phyloP scores from a whole-genome alignment of 2,888 invertebrate genomes.

The Drosophila antonietae region DNA sequence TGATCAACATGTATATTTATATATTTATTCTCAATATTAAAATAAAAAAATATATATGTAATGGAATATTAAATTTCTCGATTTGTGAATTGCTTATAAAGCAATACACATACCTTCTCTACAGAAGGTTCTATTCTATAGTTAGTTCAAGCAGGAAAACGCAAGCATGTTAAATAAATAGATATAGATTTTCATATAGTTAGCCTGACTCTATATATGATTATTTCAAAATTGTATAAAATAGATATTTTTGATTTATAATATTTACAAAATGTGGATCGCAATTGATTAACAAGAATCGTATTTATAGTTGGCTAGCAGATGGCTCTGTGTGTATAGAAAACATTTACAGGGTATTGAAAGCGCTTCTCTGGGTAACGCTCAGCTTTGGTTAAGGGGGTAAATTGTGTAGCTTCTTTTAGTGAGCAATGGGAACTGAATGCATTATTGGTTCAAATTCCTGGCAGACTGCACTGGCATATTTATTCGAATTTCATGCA shows the following conservation, averaged over 20 bases:
- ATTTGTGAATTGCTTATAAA: background rate
- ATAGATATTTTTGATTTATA: background rate
- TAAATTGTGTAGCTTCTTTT: slow-evolving; percentile 22
- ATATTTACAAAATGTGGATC: background rate
- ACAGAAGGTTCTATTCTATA: background rate
- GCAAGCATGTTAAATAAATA: background rate
- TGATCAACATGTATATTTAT: background rate
- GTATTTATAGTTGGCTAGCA: background rate
- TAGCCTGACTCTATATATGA: background rate
- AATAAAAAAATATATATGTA: background rate
- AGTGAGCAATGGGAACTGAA: slow-evolving; percentile 32
- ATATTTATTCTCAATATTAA: background rate
- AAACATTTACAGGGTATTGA: background rate
- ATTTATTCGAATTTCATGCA: slow-evolving; percentile 84
- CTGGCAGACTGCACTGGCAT: slow-evolving; percentile 74
- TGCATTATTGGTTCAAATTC: slow-evolving; percentile 48
- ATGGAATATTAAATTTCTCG: background rate
- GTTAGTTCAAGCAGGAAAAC: background rate
- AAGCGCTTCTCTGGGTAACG: background rate
- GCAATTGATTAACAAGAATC: background rate
- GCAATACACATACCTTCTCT: too few relatives aligned
- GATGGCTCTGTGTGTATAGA: background rate
- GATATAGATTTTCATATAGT: background rate
- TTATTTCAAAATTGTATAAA: background rate
- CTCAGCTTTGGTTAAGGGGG: slow-evolving; percentile 28